phyloP scores from a whole-genome alignment of 2,888 invertebrate genomes.

The Apamea sordens region DNA sequence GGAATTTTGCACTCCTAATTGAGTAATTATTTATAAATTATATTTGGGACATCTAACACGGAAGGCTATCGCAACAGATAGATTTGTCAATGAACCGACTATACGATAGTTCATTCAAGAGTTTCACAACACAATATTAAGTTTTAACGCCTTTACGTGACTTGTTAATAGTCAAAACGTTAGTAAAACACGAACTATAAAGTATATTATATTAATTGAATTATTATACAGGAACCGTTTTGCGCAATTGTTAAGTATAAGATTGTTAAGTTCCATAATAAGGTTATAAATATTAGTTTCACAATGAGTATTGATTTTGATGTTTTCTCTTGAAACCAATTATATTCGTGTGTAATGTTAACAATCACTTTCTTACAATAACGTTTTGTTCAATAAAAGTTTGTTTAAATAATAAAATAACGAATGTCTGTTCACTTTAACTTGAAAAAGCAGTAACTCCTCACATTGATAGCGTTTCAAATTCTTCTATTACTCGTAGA shows the following conservation, averaged over 20 bases:
- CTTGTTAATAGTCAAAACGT: constrained; percentile 48
- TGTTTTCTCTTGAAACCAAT: constrained; percentile 12
- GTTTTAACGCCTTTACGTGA: constrained; percentile 55
- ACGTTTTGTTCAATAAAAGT: constrained; percentile 19
- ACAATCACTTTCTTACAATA: constrained; percentile 22
- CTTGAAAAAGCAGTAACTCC: constrained; percentile 11
- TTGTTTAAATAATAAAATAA: constrained; percentile 12
- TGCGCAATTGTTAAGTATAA: constrained; percentile 24
- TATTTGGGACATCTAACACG: constrained; percentile 49
- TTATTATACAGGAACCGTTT: constrained; percentile 45
- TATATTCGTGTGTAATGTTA: background rate
- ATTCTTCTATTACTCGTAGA: constrained; percentile 22
- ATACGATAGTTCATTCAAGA: constrained; percentile 67
- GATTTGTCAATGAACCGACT: constrained; percentile 67
- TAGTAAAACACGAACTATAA: constrained; percentile 40
- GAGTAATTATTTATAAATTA: constrained; percentile 8
- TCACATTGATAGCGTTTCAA: constrained; percentile 26
- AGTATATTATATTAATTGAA: constrained; percentile 39
- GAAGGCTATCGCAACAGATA: constrained; percentile 65
- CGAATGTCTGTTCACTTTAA: constrained; percentile 33
- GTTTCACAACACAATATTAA: constrained; percentile 57
- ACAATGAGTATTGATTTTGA: constrained; percentile 19
- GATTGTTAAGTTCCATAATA: constrained; percentile 15
- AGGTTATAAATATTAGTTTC: constrained; percentile 22
- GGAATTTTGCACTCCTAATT: constrained; percentile 25